Evolutionary conservation across 2,113 vertebrate species (phyloP), one percentile per base, ranked within the genome.

Genomic region (Oceanites oceanicus): DNA sequence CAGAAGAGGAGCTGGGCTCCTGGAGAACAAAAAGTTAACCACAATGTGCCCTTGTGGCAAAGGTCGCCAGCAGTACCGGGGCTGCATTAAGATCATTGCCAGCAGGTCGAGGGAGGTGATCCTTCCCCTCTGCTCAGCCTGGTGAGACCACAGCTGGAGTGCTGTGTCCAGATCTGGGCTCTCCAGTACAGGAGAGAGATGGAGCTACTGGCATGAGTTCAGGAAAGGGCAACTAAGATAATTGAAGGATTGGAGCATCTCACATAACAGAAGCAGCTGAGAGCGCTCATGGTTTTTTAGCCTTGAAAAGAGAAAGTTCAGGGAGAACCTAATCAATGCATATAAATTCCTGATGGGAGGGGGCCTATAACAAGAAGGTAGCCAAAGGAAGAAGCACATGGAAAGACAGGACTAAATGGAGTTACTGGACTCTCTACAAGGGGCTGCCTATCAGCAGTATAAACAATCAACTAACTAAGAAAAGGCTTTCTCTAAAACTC

Each of bases 11-110:
- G 20, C 30, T 45, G 30, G 50, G 14, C 17, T 76, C 9, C 47
- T 49, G 17, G 8, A 47, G 40, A 11, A n/a, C 55, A 42, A 38
- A 68, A 83, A 32, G 30, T 44, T 58, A 58, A 49, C 13, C 16
- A 5, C 25, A 30, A 53, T 2, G 4, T 53, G 23, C 38, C 34
- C 27, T 61, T 27, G 29, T 0, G 0, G 40, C 47, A 49, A 70
- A 62, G 79, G 29, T 3, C 1, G 44, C 52, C n/a, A 40, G 26
- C n/a, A 63, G 49, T 20, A 61, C 3, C 1, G 1, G 59, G 26
- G 36, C 36, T 73, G 30, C 50, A 10, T 15, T 26, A 32, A 32
- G 59, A 42, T 72, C 19, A 34, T 29, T 38, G 47, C 42, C n/a
- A 47, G 50, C 25, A 65, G 17, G 47, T 45, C 1, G 1, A 59